Evolutionary conservation across 2,113 vertebrate species (phyloP).

Genomic region (Urocolius indicus): DNA sequence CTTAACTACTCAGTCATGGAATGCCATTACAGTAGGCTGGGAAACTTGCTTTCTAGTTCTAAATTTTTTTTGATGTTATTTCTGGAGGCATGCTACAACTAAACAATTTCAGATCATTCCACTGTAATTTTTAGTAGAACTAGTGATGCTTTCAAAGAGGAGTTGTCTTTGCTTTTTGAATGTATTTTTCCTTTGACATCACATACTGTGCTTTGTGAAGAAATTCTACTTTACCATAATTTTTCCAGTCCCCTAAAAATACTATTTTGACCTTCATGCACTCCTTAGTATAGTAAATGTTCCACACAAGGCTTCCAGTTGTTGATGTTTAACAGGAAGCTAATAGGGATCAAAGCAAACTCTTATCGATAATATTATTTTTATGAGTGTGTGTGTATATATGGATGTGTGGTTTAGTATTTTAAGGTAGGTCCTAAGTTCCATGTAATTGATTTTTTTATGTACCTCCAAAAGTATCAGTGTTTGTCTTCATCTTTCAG

Average conservation of each 20-base stretch:
- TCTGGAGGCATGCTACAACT: not conserved
- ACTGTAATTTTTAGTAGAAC: not conserved
- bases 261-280: not conserved
- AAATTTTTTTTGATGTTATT: slow-evolving; percentile 20
- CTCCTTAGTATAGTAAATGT: not conserved
- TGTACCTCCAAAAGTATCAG: not conserved
- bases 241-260: not conserved
- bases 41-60: slow-evolving; percentile 2
- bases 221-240: not conserved
- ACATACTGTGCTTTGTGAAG: not conserved
- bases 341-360: not conserved
- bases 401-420: not conserved
- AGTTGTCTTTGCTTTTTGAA: not conserved
- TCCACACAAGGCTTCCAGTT: not conserved
- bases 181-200: not conserved
- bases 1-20: slow-evolving; percentile 82
- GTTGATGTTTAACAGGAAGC: not conserved
- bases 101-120: not conserved
- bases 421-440: not conserved
- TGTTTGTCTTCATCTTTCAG: not conserved
- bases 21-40: slow-evolving; percentile 81
- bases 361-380: not conserved
- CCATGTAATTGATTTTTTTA: not conserved
- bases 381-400: not conserved
- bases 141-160: not conserved